Evolutionary conservation across 1,140 invertebrate genomes (phyloP).

Genomic region (Panagrolaimus sp.): DNA sequence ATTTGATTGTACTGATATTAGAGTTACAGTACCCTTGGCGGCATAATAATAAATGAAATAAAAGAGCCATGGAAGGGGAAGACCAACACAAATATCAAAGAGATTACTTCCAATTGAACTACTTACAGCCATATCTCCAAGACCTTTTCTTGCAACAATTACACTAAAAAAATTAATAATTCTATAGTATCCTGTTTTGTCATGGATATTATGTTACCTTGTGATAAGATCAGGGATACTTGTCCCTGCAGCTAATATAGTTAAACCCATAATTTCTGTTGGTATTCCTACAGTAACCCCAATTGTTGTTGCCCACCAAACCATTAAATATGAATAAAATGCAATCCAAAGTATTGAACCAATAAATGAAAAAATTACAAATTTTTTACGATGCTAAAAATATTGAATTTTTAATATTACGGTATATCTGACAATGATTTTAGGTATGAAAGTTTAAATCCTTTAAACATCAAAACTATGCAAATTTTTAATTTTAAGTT

Average conservation of each 20-base stretch:
- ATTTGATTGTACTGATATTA: constrained; percentile 37
- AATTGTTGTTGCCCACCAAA: constrained; percentile 62
- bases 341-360: constrained; percentile 75
- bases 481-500: too few relatives aligned
- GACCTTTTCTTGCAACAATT: constrained; percentile 63
- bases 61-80: constrained; percentile 86
- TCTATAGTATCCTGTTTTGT: too few relatives aligned
- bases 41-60: constrained; percentile 67
- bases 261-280: constrained; percentile 62
- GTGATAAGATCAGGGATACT: constrained; percentile 64
- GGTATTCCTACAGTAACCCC: constrained; percentile 61
- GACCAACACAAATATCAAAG: constrained; percentile 92
- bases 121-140: constrained; percentile 93
- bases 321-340: constrained; percentile 56
- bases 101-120: constrained; percentile 97
- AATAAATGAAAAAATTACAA: constrained; percentile 71
- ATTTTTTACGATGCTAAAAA: constrained; percentile 4
- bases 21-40: constrained; percentile 18
- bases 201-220: too few relatives aligned
- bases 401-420: too few relatives aligned
- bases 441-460: too few relatives aligned
- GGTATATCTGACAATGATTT: too few relatives aligned
- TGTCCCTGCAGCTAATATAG: constrained; percentile 63
- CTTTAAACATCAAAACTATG: too few relatives aligned
- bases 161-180: too few relatives aligned